phyloP scores from a whole-genome alignment of 1,140 invertebrate species.

The Arctopsyche grandis region DNA sequence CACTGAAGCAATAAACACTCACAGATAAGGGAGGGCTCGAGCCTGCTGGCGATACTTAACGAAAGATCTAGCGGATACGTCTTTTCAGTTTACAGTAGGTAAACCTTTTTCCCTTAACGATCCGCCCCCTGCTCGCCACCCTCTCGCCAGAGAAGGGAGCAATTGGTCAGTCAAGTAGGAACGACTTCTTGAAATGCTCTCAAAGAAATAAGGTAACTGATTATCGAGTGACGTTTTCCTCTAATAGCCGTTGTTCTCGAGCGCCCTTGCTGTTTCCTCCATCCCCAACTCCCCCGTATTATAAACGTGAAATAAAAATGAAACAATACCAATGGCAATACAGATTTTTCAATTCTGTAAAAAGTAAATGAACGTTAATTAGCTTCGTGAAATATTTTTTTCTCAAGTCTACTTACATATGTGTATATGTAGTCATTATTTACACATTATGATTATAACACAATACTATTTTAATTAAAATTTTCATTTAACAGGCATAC shows the following conservation, averaged over 20 bases:
- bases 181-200: slow-evolving; percentile 33
- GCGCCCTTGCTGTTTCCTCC: background rate
- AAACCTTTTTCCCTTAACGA: slow-evolving; percentile 38
- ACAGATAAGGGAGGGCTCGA: slow-evolving; percentile 39
- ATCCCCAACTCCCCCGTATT: no score
- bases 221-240: slow-evolving; percentile 16
- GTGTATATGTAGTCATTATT: no score
- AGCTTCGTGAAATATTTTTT: no score
- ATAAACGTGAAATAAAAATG: no score
- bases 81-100: slow-evolving; percentile 45
- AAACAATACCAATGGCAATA: no score
- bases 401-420: no score
- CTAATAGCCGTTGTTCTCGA: background rate
- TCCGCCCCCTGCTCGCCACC: background rate
- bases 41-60: slow-evolving; percentile 37
- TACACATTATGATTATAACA: no score
- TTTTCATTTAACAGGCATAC: no score
- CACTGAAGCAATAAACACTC: slow-evolving; percentile 46
- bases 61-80: slow-evolving; percentile 41
- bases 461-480: no score
- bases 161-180: slow-evolving; percentile 32
- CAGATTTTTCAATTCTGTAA: no score
- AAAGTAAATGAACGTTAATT: no score
- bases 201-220: background rate
- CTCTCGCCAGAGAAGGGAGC: background rate